Evolutionary conservation across 2,113 vertebrate species (phyloP).

Genomic region (Stigmatopora nigra): DNA sequence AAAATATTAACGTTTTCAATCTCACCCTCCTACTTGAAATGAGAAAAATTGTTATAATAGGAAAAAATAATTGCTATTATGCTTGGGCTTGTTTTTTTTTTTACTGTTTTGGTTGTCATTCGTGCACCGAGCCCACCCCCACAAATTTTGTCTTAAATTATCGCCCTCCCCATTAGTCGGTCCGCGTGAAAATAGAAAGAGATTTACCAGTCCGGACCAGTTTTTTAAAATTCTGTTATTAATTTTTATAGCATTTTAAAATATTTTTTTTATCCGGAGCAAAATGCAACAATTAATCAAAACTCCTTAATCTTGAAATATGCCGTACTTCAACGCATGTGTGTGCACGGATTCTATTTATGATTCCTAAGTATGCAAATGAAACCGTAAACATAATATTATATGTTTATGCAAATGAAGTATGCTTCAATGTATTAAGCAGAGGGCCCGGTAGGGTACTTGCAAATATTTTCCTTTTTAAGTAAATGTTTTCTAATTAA

Average conservation of each 20-base stretch:
- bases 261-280: not conserved
- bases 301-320: not conserved
- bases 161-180: too few species aligned
- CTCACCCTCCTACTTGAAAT: too few species aligned
- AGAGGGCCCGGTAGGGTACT: conserved; percentile 27
- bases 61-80: too few species aligned
- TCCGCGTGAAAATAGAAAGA: too few species aligned
- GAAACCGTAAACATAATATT: conserved; percentile 7
- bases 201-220: too few species aligned
- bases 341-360: conserved; percentile 8
- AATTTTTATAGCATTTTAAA: not conserved
- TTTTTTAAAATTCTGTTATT: not conserved
- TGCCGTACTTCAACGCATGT: not conserved
- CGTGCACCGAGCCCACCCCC: too few species aligned
- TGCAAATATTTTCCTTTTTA: conserved; percentile 48
- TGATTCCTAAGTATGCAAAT: conserved; percentile 12
- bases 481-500: conserved; percentile 43
- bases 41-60: too few species aligned
- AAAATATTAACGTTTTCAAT: too few species aligned
- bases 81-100: too few species aligned
- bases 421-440: conserved; percentile 22
- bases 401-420: conserved; percentile 29
- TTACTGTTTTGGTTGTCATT: too few species aligned
- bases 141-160: too few species aligned
- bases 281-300: not conserved